Percentiles rank a stretch among this genome's conserved stretches.
phyloP scores from a whole-genome alignment of 1,140 invertebrate genomes.

The Nephotettix cincticeps region DNA sequence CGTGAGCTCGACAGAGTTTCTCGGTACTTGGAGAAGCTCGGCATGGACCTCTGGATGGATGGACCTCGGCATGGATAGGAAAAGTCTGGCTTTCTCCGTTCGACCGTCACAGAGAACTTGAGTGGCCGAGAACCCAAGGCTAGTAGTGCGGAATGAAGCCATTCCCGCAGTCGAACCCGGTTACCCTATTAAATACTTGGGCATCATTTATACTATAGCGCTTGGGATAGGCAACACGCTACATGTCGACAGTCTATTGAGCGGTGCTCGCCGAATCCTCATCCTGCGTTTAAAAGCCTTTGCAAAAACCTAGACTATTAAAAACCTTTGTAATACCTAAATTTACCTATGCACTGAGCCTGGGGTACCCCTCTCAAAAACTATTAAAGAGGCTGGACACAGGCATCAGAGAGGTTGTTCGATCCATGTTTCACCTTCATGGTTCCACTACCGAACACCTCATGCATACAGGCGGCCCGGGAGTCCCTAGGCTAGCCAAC shows the following conservation, averaged over 20 bases:
- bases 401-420: too few relatives aligned
- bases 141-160: not conserved
- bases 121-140: not conserved
- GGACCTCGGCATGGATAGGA: too few relatives aligned
- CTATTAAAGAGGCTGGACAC: too few relatives aligned
- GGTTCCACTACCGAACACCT: not conserved
- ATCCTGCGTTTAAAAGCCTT: too few relatives aligned
- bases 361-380: too few relatives aligned
- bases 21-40: not conserved
- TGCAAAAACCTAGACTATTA: not conserved
- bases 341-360: too few relatives aligned
- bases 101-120: not conserved
- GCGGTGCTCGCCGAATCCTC: not conserved
- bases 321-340: not conserved
- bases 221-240: not conserved
- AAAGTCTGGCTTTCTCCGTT: not conserved
- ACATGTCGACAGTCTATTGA: not conserved
- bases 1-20: not conserved
- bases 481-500: not conserved
- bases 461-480: not conserved
- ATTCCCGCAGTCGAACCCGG: not conserved
- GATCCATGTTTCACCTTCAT: too few relatives aligned
- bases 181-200: not conserved
- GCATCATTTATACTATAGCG: not conserved
- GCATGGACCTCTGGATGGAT: not conserved